Base-by-base conservation (phyloP, 2,113 vertebrate genomes). In the Brachyhypopomus occidentalis region DNA sequence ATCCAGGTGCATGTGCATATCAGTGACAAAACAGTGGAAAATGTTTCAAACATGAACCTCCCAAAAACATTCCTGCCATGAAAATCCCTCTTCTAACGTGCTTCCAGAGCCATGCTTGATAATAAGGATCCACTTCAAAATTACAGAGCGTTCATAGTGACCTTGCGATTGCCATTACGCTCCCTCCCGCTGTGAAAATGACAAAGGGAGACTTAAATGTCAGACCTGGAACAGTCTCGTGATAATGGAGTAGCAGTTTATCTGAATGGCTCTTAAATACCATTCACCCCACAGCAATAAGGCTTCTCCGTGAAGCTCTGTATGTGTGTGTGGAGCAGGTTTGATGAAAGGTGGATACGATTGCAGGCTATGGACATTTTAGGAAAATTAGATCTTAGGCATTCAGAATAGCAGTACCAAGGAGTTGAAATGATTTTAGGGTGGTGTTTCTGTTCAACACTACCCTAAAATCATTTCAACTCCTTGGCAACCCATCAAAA, bases 111-210 rank as follows among this genome's bases (percentile, higher is more conserved):
- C 83, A 69, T 60, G 88, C 85, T 84, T 85, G 88, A 90, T 82
- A 86, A 82, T 92, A 88, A 86, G 78, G 89, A 82, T 87, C 85
- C 58, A 87, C 90, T 91, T 92, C 89, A 88, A 86, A 52, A 90
- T 92, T 85, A 90, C 79, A 90, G 86, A 84, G 74, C 52, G 73
- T 87, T 87, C 83, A 77, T 88, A 87, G 92, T 91, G 91, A 92
- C 90, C 45, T 5, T 64, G 70, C 89, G 92, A 91, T 94, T 92
- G 92, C 88, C 91, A 92, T 94, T 93, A 94, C 90, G 91, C 89
- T 89, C 82, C 85, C 86, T 88, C 89, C 85, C 30, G 0, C 91
- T 86, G 48, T 81, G 85, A 81, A 90, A 88, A 86, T 87, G 90
- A 91, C 85, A 91, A 93, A 91, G 67, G 89, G 86, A 86, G 81